These are phyloP conservation scores for Rhopalosiphum maidis DNA, from an alignment of 1,140 invertebrate genomes.

Conservation along the genomic window DNA sequence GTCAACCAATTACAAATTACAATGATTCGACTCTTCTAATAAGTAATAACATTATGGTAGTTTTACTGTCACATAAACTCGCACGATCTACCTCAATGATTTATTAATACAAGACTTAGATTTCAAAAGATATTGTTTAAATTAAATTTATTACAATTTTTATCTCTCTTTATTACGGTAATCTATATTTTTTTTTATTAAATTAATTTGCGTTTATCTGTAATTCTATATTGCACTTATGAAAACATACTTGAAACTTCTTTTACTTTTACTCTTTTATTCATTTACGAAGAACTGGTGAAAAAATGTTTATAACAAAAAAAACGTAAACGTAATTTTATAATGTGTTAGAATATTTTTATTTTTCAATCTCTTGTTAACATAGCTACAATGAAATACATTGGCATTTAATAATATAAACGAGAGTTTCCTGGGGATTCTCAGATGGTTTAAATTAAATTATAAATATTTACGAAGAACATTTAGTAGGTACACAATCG, in stretches of 20 bases:
- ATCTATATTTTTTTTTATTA: background rate
- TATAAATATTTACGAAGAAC: background rate
- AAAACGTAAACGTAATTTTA: background rate
- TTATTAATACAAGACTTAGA: background rate
- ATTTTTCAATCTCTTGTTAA: background rate
- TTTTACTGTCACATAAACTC: background rate
- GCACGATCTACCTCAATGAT: background rate
- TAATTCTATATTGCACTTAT: background rate
- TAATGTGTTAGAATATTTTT: background rate
- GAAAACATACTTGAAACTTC: background rate
- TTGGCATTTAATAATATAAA: background rate
- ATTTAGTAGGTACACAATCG: background rate
- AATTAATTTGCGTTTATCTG: background rate
- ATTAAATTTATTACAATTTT: background rate
- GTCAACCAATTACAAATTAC: conserved; percentile 7
- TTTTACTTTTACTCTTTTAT: background rate
- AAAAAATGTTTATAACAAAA: background rate
- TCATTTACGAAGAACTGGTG: background rate
- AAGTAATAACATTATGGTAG: conserved; percentile 13
- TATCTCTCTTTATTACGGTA: background rate
- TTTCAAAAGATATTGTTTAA: background rate
- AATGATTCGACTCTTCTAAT: background rate
- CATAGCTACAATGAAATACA: background rate
- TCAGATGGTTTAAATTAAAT: background rate
- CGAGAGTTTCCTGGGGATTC: background rate